A percentile compares a stretch with the other conserved stretches of the same genome.
These are phyloP conservation scores for Acrobasis consociella DNA, from an alignment of 2,888 invertebrate species.

Conservation along the genomic window DNA sequence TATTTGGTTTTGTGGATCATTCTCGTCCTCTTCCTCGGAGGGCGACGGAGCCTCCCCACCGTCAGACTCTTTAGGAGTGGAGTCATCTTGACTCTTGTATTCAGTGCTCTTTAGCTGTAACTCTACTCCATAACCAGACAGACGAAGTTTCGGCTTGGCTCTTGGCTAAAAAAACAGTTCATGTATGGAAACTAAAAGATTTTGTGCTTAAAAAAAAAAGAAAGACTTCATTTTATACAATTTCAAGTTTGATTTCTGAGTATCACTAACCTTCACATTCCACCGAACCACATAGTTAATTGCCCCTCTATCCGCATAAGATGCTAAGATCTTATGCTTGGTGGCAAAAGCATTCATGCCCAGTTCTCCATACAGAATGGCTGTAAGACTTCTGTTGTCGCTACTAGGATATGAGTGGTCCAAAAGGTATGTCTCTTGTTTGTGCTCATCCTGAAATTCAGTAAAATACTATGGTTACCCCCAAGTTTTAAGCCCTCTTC, in stretches of 20 bases:
- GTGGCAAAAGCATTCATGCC: constrained; percentile 88
- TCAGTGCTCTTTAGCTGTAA: constrained; percentile 99
- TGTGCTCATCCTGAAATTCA: constrained; percentile 59
- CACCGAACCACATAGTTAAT: constrained; percentile 95
- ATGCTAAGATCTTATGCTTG: constrained; percentile 89
- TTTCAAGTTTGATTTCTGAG: neutral
- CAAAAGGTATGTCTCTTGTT: constrained; percentile 86
- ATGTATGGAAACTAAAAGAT: too few species aligned
- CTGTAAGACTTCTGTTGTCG: constrained; percentile 86
- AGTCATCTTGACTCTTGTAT: constrained; percentile 99
- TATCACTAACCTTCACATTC: constrained; percentile 87
- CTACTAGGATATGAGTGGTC: constrained; percentile 94
- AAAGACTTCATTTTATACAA: too few species aligned
- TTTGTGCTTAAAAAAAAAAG: too few species aligned
- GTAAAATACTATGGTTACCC: neutral
- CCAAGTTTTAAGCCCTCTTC: too few species aligned
- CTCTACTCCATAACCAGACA: constrained; percentile 99
- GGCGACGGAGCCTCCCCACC: constrained; percentile 64
- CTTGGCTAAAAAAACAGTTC: constrained; percentile 48
- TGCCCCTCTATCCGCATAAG: constrained; percentile 85
- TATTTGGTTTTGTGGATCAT: constrained; percentile 87
- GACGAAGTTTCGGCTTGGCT: constrained; percentile 83
- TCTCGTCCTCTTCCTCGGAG: constrained; percentile 79
- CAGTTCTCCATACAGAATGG: constrained; percentile 95
- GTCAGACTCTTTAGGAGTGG: constrained; percentile 84